Conservation (phyloP, 2,797 vertebrate species). For the Sitta carolinensis region DNA sequence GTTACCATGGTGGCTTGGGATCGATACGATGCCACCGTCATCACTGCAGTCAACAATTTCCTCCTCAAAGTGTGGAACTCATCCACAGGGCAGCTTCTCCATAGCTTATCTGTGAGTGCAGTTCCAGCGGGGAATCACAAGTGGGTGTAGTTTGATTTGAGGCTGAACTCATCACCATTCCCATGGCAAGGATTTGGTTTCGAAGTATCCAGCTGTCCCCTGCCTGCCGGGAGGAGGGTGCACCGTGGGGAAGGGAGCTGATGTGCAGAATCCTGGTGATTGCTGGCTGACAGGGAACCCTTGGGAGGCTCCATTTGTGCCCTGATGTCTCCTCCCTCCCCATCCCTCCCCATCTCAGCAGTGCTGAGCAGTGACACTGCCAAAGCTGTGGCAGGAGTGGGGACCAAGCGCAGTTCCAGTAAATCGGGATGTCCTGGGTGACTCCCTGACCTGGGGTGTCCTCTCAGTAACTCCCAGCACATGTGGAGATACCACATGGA, state of each 20-base stretch:
- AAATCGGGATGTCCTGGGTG: neutral
- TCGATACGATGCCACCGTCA: conserved; percentile 87
- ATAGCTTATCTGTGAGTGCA: conserved; percentile 89
- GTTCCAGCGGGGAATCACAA: neutral
- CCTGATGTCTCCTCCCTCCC: neutral
- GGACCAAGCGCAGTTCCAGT: neutral
- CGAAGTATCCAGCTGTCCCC: neutral
- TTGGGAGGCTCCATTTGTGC: neutral
- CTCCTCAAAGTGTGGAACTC: conserved; percentile 97
- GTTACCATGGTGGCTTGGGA: conserved; percentile 99
- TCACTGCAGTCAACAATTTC: conserved; percentile 97
- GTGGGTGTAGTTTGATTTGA: neutral
- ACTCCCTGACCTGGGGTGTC: neutral
- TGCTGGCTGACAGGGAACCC: neutral
- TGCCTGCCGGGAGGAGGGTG: neutral
- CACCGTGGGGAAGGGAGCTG: neutral
- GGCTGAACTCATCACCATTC: neutral
- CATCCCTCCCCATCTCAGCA: neutral
- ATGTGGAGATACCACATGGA: neutral
- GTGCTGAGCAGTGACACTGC: neutral
- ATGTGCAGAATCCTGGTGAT: neutral
- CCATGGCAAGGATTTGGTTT: neutral
- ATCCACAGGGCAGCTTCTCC: conserved; percentile 88
- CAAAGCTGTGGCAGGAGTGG: neutral
- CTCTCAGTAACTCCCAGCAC: neutral